Base-by-base conservation (phyloP, 2,113 vertebrate genomes). In the Sphaerodactylus townsendi region DNA sequence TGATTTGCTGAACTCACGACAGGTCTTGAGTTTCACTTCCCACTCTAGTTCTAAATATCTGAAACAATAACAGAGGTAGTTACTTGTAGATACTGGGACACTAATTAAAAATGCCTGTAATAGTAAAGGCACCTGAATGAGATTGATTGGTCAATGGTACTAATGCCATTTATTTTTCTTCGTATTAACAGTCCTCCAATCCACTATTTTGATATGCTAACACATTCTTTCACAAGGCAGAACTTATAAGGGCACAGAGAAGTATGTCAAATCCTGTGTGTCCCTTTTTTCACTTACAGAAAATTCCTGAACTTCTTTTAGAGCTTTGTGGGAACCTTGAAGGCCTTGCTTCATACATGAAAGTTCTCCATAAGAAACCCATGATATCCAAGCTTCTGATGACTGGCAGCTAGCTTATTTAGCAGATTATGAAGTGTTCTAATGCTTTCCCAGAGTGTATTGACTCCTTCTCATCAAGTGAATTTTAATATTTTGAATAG, bases 11-110 rank as follows among this genome's bases (percentile, higher is more conserved):
- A 99, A 99, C 75, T 97, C 97, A 56, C 97, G 94, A 0, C 56
- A 82, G 0, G 96, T 96, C 90, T 97, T 97, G 71, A 95, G 91
- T 85, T 98, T 98, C 25, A 95, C 95, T 91, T 98, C 97, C 98
- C 98, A 99, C 59, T 99, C 99, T 7, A 96, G 95, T 92, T 99
- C 97, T 87, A 99, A 95, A 94, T 99, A 99, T 86, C 99, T 99
- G 92, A 75, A 93, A 90, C 74, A 81, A 21, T 87, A 90, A 86
- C 68, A 2, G 81, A 92, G 44, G 2, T 89, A 7, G 66, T 68
- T 64, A 37, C 68, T 25, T 11, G 17, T 85, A 76, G 82, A 81
- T 44, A 74, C 9, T 30, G 64, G 19, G 73, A 64, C 21, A 7
- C 15, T 73, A 46, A 65, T 74, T 48, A 82, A 19, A 19, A 69